Evolutionary conservation across 2,888 invertebrate genomes (phyloP).

Genomic region (Crossocerus cetratus): DNA sequence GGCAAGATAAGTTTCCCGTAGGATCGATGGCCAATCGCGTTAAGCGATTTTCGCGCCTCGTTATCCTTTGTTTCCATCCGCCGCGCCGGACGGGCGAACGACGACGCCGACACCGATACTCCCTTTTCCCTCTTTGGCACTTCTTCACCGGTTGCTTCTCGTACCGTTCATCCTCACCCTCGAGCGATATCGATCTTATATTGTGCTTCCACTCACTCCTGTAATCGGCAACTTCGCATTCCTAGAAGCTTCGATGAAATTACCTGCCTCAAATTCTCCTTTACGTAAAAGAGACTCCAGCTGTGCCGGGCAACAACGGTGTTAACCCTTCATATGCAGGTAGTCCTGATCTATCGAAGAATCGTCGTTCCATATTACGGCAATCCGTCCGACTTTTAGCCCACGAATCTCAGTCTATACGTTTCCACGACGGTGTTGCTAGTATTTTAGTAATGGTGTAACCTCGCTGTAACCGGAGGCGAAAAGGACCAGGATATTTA

Average conservation of each 20-base stretch:
- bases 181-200: conserved; percentile 39
- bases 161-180: conserved; percentile 16
- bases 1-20: conserved; percentile 62
- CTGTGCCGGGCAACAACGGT: background rate
- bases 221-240: conserved; percentile 37
- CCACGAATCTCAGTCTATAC: too few species aligned
- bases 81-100: conserved; percentile 37
- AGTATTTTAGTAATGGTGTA: too few species aligned
- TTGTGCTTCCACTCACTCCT: conserved; percentile 17
- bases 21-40: conserved; percentile 73
- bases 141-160: background rate
- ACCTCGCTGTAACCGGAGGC: background rate
- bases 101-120: conserved; percentile 24
- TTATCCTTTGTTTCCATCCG: conserved; percentile 68
- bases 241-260: conserved; percentile 35
- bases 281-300: background rate
- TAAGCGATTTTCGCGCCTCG: conserved; percentile 74
- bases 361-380: too few species aligned
- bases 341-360: too few species aligned
- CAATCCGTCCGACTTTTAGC: too few species aligned
- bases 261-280: conserved; percentile 15
- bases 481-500: background rate
- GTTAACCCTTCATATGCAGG: too few species aligned
- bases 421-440: too few species aligned
- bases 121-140: conserved; percentile 13